Base-by-base conservation (phyloP, 2,113 vertebrate genomes). In the Urocitellus parryii region DNA sequence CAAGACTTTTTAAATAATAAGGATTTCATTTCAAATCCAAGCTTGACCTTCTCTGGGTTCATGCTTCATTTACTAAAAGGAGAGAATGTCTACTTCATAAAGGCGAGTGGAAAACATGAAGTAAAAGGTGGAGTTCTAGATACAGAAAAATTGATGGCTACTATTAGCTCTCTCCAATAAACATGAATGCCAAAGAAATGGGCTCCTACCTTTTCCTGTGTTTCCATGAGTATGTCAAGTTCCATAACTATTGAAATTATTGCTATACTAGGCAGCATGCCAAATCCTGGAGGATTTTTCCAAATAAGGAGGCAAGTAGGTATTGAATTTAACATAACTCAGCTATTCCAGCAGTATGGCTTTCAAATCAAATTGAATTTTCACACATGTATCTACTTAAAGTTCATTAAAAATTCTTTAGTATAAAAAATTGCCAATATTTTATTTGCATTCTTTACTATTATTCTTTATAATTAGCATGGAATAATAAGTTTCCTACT, bases 351-450 rank as follows among this genome's bases (percentile, higher is more conserved):
- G 16, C 11, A 77, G 8, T 63, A 42, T 63, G 32, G 13, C 88
- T 14, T 93, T 51, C 83, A 81, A 93, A 78, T 65, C 34, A 91
- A 95, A 76, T 37, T 93, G n/a, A 90, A 37, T 84, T 88, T 77
- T 74, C 48, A 85, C 13, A 86, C 1, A 34, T 68, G 7, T 63
- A 72, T 51, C 4, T 74, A 88, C 22, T 20, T 73, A 78, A 88
- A 96, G 22, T 42, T 18, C 73, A 87, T 73, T 61, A 73, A 51
- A 97, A 95, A 25, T 78, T 67, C 4, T 88, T 68, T n/a, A 63
- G 13, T 70, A 94, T 93, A 37, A 53, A 34, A 85, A 85, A 61
- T 8, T 90, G 6, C 2, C n/a, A 56, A 37, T 83, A 94, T 86
- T 91, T 58, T 73, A 80, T 81, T 81, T 88, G 16, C 17, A 76